Conservation (phyloP, 2,888 invertebrate genomes). For the Stomorhina lunata region DNA sequence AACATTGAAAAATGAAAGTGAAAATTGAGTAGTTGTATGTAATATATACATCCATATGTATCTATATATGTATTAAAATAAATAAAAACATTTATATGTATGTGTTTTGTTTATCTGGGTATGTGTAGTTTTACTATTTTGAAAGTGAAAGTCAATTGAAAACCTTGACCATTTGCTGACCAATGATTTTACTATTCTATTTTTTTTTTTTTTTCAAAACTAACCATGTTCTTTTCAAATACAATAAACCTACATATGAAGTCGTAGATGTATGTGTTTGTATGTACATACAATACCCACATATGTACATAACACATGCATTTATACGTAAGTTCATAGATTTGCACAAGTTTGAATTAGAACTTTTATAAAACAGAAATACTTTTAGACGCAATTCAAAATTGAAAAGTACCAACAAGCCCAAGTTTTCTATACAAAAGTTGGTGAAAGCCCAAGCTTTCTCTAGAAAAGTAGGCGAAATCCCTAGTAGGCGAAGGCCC, state of each 20-base stretch:
- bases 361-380: too few relatives aligned
- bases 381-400: too few relatives aligned
- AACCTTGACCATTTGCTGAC: slow-evolving; percentile 78
- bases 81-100: background rate
- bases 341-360: background rate
- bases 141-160: slow-evolving; percentile 78
- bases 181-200: slow-evolving; percentile 52
- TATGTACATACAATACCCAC: background rate
- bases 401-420: too few relatives aligned
- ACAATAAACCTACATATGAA: slow-evolving; percentile 52
- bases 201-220: slow-evolving; percentile 10
- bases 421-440: too few relatives aligned
- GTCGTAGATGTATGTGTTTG: background rate
- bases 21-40: slow-evolving; percentile 53
- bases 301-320: background rate
- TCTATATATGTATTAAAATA: too few relatives aligned
- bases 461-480: too few relatives aligned
- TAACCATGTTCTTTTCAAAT: slow-evolving; percentile 57
- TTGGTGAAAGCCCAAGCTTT: too few relatives aligned
- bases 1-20: slow-evolving; percentile 64
- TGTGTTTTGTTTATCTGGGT: slow-evolving; percentile 12
- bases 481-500: too few relatives aligned
- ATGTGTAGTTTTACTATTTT: slow-evolving; percentile 55
- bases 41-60: background rate
- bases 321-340: background rate